These are phyloP conservation scores for Actinia equina DNA, from an alignment of 64 coral and sea anemone species.

Conservation along the genomic window DNA sequence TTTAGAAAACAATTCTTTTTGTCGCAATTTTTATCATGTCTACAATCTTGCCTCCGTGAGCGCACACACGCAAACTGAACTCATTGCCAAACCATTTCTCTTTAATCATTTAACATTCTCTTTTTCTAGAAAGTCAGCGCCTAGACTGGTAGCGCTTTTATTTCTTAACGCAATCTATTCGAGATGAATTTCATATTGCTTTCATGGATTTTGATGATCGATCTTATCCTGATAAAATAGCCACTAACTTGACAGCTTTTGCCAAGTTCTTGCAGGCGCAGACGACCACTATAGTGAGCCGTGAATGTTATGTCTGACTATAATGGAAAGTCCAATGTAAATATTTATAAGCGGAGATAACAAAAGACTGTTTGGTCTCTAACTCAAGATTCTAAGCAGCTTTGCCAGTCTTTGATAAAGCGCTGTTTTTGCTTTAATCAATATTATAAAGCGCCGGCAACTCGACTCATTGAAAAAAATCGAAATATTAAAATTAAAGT, in stretches of 20 bases:
- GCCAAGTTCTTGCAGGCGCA: neutral
- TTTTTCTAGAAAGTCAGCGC: neutral
- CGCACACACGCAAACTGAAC: neutral
- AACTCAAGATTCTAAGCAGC: neutral
- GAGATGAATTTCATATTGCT: neutral
- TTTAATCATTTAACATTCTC: neutral
- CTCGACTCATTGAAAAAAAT: neutral
- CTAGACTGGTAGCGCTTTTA: neutral
- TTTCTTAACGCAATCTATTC: neutral
- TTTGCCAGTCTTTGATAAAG: slow-evolving; percentile 4
- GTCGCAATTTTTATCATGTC: neutral
- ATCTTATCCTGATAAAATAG: neutral
- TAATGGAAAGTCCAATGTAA: slow-evolving; percentile 40
- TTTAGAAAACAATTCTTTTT: neutral
- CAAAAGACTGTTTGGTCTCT: slow-evolving; percentile 33
- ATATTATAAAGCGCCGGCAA: neutral
- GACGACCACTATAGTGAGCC: slow-evolving; percentile 3
- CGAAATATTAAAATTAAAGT: neutral
- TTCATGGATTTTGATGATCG: neutral
- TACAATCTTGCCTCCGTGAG: neutral
- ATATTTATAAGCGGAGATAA: slow-evolving; percentile 17
- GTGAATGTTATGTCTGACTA: neutral
- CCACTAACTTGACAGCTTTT: neutral
- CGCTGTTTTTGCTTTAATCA: slow-evolving; percentile 16
- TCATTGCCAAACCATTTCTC: neutral